A percentile compares a stretch with the other conserved stretches of the same genome.
These are phyloP conservation scores for Pitangus sulphuratus DNA, from an alignment of 2,797 vertebrate species.

Conservation along the genomic window DNA sequence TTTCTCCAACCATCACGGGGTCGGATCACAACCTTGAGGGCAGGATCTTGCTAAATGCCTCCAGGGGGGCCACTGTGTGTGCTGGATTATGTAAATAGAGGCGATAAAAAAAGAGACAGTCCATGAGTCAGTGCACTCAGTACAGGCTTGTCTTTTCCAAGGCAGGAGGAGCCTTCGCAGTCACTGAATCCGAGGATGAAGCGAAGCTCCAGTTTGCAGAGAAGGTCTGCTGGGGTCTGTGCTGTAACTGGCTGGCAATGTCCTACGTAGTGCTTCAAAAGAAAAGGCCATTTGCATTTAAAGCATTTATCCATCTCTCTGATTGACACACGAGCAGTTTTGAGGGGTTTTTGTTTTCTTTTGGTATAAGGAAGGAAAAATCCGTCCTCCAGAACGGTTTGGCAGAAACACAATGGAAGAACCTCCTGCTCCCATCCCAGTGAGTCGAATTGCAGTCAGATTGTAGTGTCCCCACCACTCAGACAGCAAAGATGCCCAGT, in stretches of 20 bases:
- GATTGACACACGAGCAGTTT: background rate
- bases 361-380: background rate
- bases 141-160: conserved; percentile 27
- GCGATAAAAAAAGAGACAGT: background rate
- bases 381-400: background rate
- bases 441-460: background rate
- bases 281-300: conserved; percentile 37
- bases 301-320: conserved; percentile 27
- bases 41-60: background rate
- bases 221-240: background rate
- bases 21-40: background rate
- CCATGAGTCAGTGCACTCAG: conserved; percentile 18
- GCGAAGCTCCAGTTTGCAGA: background rate
- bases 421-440: background rate
- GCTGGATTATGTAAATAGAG: conserved; percentile 13
- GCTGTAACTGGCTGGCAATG: background rate
- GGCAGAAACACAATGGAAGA: background rate
- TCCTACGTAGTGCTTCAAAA: conserved; percentile 17
- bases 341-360: background rate
- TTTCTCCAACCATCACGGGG: background rate
- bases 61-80: background rate
- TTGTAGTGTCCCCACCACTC: background rate
- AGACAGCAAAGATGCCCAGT: background rate
- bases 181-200: background rate
- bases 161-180: background rate